Conservation (phyloP, 1,140 invertebrate genomes). For the Dendrolimus kikuchii region DNA sequence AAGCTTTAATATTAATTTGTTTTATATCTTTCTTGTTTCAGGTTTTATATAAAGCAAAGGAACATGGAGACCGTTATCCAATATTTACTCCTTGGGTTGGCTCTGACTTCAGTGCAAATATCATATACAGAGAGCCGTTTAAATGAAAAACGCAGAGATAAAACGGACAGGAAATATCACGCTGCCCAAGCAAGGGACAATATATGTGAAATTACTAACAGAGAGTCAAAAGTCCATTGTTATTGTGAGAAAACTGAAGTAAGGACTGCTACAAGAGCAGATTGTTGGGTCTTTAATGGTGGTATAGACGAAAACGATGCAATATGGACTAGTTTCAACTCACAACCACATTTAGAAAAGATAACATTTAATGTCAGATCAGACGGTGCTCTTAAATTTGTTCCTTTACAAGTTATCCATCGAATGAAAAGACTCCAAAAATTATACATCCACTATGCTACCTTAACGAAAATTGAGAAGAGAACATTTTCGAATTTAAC, state of each 20-base stretch:
- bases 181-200: slow-evolving; percentile 52
- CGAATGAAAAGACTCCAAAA: slow-evolving; percentile 77
- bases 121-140: slow-evolving; percentile 62
- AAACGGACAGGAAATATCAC: slow-evolving; percentile 57
- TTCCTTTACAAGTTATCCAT: slow-evolving; percentile 79
- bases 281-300: slow-evolving; percentile 79
- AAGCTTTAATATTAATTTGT: slow-evolving; percentile 10
- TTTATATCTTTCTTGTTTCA: slow-evolving; percentile 48
- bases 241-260: slow-evolving; percentile 60
- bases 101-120: slow-evolving; percentile 65
- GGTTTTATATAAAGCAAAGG: slow-evolving; percentile 39
- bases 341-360: slow-evolving; percentile 77
- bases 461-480: slow-evolving; percentile 77
- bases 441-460: slow-evolving; percentile 80
- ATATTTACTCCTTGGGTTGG: slow-evolving; percentile 65
- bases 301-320: slow-evolving; percentile 75
- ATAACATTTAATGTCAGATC: slow-evolving; percentile 79
- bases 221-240: slow-evolving; percentile 66
- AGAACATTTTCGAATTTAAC: slow-evolving; percentile 82
- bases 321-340: slow-evolving; percentile 80
- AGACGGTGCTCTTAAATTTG: slow-evolving; percentile 76
- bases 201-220: slow-evolving; percentile 63
- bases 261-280: slow-evolving; percentile 59
- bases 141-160: slow-evolving; percentile 66
- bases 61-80: slow-evolving; percentile 56